Conservation (phyloP, 1,140 invertebrate genomes). For the Arctopsyche grandis region DNA sequence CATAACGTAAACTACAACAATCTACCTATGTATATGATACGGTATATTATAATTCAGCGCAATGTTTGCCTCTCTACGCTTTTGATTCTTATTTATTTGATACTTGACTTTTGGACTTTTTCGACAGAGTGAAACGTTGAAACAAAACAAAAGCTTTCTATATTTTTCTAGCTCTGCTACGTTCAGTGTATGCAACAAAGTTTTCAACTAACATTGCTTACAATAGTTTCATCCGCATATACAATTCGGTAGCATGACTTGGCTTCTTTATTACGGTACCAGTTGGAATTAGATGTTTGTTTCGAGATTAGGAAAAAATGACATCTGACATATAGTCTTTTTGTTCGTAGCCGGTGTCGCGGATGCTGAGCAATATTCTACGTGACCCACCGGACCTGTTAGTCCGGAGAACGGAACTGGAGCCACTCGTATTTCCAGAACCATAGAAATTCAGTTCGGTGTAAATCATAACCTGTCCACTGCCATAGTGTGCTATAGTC, state of each 20-base stretch:
- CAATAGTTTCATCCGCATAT: not conserved
- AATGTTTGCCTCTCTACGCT: no score
- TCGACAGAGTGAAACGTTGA: no score
- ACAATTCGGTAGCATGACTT: not conserved
- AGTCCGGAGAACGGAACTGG: not conserved
- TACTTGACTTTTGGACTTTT: no score
- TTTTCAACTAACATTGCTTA: no score
- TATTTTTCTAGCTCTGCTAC: no score
- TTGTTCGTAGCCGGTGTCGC: constrained; percentile 10
- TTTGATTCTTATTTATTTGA: no score
- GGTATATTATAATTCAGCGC: no score
- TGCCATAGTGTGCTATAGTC: not conserved
- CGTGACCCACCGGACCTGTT: constrained; percentile 15
- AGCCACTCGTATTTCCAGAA: not conserved
- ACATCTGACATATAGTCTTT: constrained; percentile 34
- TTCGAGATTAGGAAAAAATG: constrained; percentile 28
- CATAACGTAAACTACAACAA: not conserved
- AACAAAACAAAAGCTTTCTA: no score
- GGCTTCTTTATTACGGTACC: not conserved
- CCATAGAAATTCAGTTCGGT: not conserved
- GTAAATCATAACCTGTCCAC: constrained; percentile 26
- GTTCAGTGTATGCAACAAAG: not conserved
- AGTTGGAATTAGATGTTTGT: constrained; percentile 8
- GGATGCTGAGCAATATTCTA: constrained; percentile 32
- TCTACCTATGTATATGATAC: no score